Percentiles rank a stretch among this genome's conserved stretches.
Conservation (phyloP, 2,797 vertebrate genomes). For the Muraenolepis orangiensis region DNA sequence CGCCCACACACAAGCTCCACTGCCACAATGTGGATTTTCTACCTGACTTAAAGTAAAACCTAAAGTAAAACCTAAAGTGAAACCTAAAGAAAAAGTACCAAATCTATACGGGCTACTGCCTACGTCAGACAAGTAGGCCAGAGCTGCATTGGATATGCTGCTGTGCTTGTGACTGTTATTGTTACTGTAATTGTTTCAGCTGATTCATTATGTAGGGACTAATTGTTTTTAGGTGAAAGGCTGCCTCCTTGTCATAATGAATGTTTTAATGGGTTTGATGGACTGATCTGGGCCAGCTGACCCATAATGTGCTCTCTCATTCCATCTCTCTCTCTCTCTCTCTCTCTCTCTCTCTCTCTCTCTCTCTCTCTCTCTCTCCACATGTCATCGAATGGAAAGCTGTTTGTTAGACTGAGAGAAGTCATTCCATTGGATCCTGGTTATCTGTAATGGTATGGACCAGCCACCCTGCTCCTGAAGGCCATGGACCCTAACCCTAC, state of each 20-base stretch:
- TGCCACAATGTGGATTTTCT: slow-evolving; percentile 39
- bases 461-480: no score
- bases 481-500: no score
- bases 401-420: no score
- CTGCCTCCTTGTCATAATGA: slow-evolving; percentile 58
- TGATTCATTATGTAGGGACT: slow-evolving; percentile 64
- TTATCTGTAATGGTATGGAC: no score
- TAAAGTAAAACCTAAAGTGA: slow-evolving; percentile 28
- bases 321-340: neutral
- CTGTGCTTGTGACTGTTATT: slow-evolving; percentile 40
- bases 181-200: slow-evolving; percentile 40
- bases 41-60: slow-evolving; percentile 23
- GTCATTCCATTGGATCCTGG: no score
- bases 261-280: slow-evolving; percentile 56
- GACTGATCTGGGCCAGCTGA: slow-evolving; percentile 51
- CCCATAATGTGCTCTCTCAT: slow-evolving; percentile 25
- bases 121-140: slow-evolving; percentile 36
- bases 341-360: slow-evolving; percentile 18
- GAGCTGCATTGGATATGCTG: slow-evolving; percentile 52
- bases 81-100: slow-evolving; percentile 35
- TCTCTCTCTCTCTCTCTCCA: no score
- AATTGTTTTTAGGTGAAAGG: slow-evolving; percentile 60
- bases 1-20: slow-evolving; percentile 13
- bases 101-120: slow-evolving; percentile 27
- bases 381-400: no score